These are phyloP conservation scores for Chaetodon trifasciatus DNA, from an alignment of 2,797 vertebrate genomes.

Conservation along the genomic window DNA sequence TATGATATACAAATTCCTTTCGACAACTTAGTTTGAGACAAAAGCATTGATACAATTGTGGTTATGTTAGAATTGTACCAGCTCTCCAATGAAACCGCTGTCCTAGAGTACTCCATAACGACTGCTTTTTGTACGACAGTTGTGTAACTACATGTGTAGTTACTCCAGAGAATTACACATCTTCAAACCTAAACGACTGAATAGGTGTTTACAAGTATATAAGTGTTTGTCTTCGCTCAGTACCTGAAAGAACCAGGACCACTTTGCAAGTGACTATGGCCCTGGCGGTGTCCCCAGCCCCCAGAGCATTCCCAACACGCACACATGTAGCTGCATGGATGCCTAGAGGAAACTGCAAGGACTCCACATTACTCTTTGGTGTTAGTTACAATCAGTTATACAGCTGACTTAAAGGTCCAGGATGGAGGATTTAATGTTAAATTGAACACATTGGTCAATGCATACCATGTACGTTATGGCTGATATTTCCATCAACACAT, in stretches of 20 bases:
- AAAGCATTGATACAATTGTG: no score
- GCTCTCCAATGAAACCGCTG: no score
- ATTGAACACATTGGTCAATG: slow-evolving; percentile 1
- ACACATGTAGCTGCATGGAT: slow-evolving; percentile 89
- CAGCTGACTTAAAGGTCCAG: not conserved
- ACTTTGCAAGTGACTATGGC: slow-evolving; percentile 88
- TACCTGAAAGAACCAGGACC: slow-evolving; percentile 84
- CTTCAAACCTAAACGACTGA: no score
- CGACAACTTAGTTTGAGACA: no score
- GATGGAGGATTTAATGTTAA: not conserved
- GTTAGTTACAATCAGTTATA: slow-evolving; percentile 11
- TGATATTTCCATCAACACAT: slow-evolving; percentile 87
- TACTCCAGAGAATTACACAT: no score
- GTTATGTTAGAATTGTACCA: no score
- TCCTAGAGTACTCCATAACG: no score
- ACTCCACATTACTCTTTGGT: not conserved
- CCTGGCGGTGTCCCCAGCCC: slow-evolving; percentile 86
- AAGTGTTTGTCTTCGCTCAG: slow-evolving; percentile 57
- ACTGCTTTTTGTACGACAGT: no score
- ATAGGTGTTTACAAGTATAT: not conserved
- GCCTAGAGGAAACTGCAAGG: slow-evolving; percentile 89
- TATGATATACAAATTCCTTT: no score
- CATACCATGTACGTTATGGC: slow-evolving; percentile 89
- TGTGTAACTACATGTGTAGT: no score
- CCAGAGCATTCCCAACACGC: slow-evolving; percentile 94